These are phyloP conservation scores for Myopa testacea DNA, from an alignment of 2,888 invertebrate species.

Conservation along the genomic window DNA sequence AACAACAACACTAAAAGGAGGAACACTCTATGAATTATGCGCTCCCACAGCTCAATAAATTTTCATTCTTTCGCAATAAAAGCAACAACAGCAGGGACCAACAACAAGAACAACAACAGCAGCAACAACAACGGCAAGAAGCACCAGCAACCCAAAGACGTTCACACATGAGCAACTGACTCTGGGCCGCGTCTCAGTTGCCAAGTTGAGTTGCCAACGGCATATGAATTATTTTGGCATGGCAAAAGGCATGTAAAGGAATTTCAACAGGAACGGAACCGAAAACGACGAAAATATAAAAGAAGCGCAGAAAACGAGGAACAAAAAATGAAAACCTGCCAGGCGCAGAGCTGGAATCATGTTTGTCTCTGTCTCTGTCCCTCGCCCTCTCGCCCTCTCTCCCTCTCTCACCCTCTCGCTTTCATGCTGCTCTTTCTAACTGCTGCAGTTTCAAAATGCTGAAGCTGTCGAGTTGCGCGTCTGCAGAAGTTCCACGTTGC, in stretches of 20 bases:
- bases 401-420: too few relatives aligned
- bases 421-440: too few relatives aligned
- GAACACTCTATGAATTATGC: constrained; percentile 63
- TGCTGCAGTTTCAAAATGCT: not conserved
- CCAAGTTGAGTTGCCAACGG: constrained; percentile 36
- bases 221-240: constrained; percentile 34
- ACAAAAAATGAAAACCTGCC: not conserved
- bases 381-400: not conserved
- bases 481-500: not conserved
- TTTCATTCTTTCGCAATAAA: constrained; percentile 59
- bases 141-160: constrained; percentile 50
- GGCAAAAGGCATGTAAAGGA: constrained; percentile 32
- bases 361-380: constrained; percentile 2
- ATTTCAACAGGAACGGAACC: constrained; percentile 31
- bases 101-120: constrained; percentile 38
- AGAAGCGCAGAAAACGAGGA: not conserved
- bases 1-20: constrained; percentile 25
- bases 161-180: constrained; percentile 47
- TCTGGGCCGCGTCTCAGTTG: constrained; percentile 8
- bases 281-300: constrained; percentile 32
- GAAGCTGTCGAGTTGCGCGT: not conserved
- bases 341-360: not conserved
- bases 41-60: constrained; percentile 67
- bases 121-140: constrained; percentile 30
- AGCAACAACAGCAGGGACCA: constrained; percentile 29